Evolutionary conservation across 2,888 invertebrate species (phyloP).

Genomic region (Xestia c-nigrum): DNA sequence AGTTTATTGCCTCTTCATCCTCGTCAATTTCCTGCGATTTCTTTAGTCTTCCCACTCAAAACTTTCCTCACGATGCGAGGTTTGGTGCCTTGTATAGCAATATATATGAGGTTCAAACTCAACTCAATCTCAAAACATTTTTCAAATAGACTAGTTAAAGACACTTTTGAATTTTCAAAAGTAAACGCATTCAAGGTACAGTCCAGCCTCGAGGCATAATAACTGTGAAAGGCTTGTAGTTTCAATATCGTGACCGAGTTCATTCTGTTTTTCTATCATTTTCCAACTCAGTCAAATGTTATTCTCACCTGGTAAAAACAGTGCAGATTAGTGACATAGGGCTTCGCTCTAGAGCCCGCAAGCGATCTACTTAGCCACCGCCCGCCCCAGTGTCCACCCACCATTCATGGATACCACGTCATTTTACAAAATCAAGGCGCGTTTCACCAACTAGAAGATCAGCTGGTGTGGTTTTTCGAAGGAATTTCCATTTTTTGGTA

Average conservation of each 20-base stretch:
- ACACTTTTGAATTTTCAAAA: neutral
- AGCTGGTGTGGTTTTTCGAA: neutral
- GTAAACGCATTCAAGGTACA: too few species aligned
- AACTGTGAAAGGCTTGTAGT: neutral
- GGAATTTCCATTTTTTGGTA: slow-evolving; percentile 49
- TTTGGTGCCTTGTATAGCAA: neutral
- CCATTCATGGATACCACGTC: slow-evolving; percentile 56
- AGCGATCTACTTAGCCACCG: slow-evolving; percentile 77
- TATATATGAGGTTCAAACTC: neutral
- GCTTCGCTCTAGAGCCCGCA: slow-evolving; percentile 80
- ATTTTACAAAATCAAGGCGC: slow-evolving; percentile 33
- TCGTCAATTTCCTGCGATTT: too few species aligned
- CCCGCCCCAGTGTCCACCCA: slow-evolving; percentile 71
- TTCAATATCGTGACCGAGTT: neutral
- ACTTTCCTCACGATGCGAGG: neutral
- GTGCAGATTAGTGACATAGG: slow-evolving; percentile 82
- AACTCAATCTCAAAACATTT: neutral
- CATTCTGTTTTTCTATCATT: neutral
- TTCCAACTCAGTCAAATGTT: slow-evolving; percentile 72
- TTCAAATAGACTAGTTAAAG: neutral
- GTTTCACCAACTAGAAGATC: slow-evolving; percentile 17
- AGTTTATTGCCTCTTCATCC: neutral
- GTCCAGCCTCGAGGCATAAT: too few species aligned
- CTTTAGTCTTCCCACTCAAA: too few species aligned
- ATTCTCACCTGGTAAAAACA: slow-evolving; percentile 76